Evolutionary conservation across 2,113 vertebrate species (phyloP), one percentile per base, ranked within the genome.

Genomic region (Alaudala cheleensis): DNA sequence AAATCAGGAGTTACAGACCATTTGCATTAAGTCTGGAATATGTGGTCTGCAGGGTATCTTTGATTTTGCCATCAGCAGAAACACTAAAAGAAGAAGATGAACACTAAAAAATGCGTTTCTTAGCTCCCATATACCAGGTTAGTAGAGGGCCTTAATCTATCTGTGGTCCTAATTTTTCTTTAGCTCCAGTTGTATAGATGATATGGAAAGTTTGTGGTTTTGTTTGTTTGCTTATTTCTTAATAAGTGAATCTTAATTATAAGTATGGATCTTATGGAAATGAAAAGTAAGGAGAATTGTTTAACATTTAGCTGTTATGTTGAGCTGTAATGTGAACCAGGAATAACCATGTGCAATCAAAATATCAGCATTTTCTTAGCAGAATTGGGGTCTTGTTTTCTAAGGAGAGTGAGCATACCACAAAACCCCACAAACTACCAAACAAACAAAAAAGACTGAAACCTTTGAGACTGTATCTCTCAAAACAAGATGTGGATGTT

Each of bases 361-460:
- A 88, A 67, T 39, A 40, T 23, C 16, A 66, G 13, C 22, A 37
- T 54, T 76, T 66, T 71, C 29, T 66, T 50, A n/a, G 44, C 8
- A 65, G 29, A 69, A 61, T 2, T 29, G 12, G 2, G 3, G 9
- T 51, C 34, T 49, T 78, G 4, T 70, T 56, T 85, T 88, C 40
- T 39, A 42, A 67, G 56, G 44, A 57, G 4, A 76, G 2, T 72
- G 21, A 76, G 5, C 12, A 67, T 25, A 42, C 5, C 8, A 56
- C 14, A 58, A 54, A 54, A 45, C 0, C 3, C 20, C 53, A 47
- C 20, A 86, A 26, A 9, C 23, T 65, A 51, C 20, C 3, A 28
- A 72, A 29, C 11, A 72, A 53, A 42, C 5, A 40, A 19, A 25
- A 26, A 42, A 2, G 3, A 37, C 2, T 1, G 0, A 54, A 42